Base-by-base conservation (phyloP, 2,797 vertebrate genomes). In the Pogoniulus pusillus region DNA sequence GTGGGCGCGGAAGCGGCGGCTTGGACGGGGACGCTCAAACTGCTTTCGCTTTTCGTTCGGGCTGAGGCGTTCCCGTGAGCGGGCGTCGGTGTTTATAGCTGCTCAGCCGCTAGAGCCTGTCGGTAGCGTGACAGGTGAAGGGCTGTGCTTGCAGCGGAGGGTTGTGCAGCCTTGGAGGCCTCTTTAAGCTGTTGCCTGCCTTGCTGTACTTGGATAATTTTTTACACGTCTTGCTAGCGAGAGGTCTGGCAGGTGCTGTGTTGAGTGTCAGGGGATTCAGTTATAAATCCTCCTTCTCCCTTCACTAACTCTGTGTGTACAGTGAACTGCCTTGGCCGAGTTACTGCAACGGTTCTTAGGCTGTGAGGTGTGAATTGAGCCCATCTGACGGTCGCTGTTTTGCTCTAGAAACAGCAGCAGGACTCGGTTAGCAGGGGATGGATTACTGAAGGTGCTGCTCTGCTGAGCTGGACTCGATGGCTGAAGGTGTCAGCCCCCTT, bases 211-310 rank as follows among this genome's bases (percentile, higher is more conserved):
- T 1, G 6, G n/a, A 1, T 27, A 19, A n/a, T 17, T 4, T 4
- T 22, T 29, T 4, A 2, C 27, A 5, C 7, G 18, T 63, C 22
- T 27, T 12, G 19, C 13, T 10, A 8, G 15, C 5, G 39, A 23
- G 13, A 26, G n/a, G 9, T 1, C 23, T 1, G 9, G 0, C 7
- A 3, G 8, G 1, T 4, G 3, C 1, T 6, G 12, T 5, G 1
- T 8, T 6, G 60, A 34, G 4, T 7, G 17, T 1, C 26, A 1
- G 68, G n/a, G 23, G 49, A 12, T 69, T 62, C 30, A 11, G 20
- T 3, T 70, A n/a, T 9, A 41, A 16, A 17, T 16, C 27, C 27
- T 54, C 17, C 26, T 29, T 16, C 53, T 26, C 7, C 26, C 37
- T 41, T 71, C 11, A 0, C 12, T 12, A 12, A n/a, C 3, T 0